phyloP scores from a whole-genome alignment of 2,113 vertebrate genomes.

The Pituophis catenifer region DNA sequence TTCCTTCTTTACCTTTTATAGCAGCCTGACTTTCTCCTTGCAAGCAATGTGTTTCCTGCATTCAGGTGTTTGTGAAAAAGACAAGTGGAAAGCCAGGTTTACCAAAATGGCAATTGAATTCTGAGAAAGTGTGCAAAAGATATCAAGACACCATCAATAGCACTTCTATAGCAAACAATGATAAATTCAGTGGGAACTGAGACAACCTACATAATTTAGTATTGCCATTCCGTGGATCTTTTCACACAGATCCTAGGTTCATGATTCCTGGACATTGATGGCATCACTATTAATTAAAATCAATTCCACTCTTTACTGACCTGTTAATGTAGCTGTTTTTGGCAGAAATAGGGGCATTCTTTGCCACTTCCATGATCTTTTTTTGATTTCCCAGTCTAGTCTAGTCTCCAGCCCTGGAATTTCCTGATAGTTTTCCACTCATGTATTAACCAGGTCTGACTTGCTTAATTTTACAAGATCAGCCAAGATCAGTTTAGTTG shows the following conservation, averaged over 20 bases:
- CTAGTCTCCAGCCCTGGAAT: background rate
- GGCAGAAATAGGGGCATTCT: background rate
- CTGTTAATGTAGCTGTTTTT: background rate
- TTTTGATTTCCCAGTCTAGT: background rate
- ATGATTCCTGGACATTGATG: background rate
- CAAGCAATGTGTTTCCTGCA: background rate
- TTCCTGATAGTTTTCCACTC: background rate
- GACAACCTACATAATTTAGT: background rate
- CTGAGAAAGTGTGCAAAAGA: background rate
- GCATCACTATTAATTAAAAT: background rate
- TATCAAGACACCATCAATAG: background rate
- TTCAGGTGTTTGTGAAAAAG: background rate
- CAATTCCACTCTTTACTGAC: background rate
- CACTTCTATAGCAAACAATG: background rate
- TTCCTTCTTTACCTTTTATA: background rate
- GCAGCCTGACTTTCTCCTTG: background rate
- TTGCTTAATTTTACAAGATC: background rate
- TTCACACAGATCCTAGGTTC: background rate
- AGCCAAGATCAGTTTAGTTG: background rate
- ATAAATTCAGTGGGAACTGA: background rate
- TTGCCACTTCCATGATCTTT: background rate
- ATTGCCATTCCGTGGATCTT: background rate
- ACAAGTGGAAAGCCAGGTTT: background rate
- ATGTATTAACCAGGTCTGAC: background rate
- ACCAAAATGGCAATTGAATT: background rate